Base-by-base conservation (phyloP, 23 tunicate species). In the Phallusia fumigata region DNA sequence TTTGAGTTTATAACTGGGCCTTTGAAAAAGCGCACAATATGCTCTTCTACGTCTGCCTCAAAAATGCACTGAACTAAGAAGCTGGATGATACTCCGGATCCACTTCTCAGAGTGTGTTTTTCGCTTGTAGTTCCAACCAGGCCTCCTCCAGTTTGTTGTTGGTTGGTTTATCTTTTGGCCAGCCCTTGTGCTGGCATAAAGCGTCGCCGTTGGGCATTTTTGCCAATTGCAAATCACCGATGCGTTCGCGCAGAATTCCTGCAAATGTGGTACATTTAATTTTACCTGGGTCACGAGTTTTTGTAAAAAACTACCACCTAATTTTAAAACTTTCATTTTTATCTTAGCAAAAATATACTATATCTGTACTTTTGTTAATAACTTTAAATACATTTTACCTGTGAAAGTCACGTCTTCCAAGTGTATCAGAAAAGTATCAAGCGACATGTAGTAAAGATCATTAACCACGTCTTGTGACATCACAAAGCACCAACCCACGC, bases 401-500 rank as follows among this genome's bases (percentile, higher is more conserved):
- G 99, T 95, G 77, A 87, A 82, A 36, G 90, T 69, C 19, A 95
- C 99, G 53, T 95, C 99, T 73, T 95, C 99, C 75, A 95, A 65
- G 53, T 95, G 96, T 18, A 95, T 78, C 32, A 95, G 45, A 65
- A 36, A 77, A 34, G 96, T 95, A n/a, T 87, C 78, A 28, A 91
- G 35, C 21, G 99, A 90, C 79, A 80, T 84, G 64, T 50, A 81
- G 77, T 91, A 95, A 0, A 95, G 74, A 16, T 95, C 89, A 18
- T 76, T 76, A 3, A 76, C 95, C 24, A 87, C 91, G 34, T 53
- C 82, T 18, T 72, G 73, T 26, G 96, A 78, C 96, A 95, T 81
- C 53, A 84, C 84, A 84, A 85, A 95, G 53, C 99, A 95, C 99
- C 99, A 95, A 0, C 99, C 99, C 74, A 90, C 87, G 84, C 99